phyloP scores from a whole-genome alignment of 2,113 vertebrate species.

The Pomatostomus ruficeps region DNA sequence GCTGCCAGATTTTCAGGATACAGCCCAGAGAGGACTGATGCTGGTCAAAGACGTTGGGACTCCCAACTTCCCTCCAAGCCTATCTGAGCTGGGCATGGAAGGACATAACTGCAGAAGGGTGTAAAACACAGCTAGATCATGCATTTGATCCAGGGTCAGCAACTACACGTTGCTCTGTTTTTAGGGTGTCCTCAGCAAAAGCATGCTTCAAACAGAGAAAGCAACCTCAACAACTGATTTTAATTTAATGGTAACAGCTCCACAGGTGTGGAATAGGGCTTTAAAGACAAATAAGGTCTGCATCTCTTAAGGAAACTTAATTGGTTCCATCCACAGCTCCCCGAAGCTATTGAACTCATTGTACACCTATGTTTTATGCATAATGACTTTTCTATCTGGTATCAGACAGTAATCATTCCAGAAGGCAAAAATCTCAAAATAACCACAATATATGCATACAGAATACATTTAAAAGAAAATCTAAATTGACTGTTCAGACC shows the following conservation, averaged over 20 bases:
- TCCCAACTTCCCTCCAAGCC: not conserved
- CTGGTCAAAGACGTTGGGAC: not conserved
- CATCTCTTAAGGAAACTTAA: constrained; percentile 52
- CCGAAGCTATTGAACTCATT: constrained; percentile 55
- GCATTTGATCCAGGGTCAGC: not conserved
- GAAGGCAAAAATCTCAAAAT: constrained; percentile 83
- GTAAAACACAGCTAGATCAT: not conserved
- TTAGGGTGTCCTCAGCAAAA: not conserved
- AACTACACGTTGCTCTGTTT: not conserved
- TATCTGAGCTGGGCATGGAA: not conserved
- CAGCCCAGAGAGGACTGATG: rapidly evolving
- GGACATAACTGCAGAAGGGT: not conserved
- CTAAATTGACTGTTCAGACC: constrained; percentile 81
- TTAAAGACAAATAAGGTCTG: constrained; percentile 61
- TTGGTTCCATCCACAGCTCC: constrained; percentile 54
- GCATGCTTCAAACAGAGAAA: not conserved
- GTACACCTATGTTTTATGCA: constrained; percentile 75
- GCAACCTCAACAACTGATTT: not conserved
- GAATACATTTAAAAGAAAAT: constrained; percentile 81
- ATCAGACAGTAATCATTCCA: constrained; percentile 81
- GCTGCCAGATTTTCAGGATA: not conserved
- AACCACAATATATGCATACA: constrained; percentile 79
- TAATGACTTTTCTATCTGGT: constrained; percentile 77
- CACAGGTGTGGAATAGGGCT: constrained; percentile 44
- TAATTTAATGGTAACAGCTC: not conserved